Conservation (phyloP, 1,140 invertebrate genomes). For the Geopemphigus sp. region DNA sequence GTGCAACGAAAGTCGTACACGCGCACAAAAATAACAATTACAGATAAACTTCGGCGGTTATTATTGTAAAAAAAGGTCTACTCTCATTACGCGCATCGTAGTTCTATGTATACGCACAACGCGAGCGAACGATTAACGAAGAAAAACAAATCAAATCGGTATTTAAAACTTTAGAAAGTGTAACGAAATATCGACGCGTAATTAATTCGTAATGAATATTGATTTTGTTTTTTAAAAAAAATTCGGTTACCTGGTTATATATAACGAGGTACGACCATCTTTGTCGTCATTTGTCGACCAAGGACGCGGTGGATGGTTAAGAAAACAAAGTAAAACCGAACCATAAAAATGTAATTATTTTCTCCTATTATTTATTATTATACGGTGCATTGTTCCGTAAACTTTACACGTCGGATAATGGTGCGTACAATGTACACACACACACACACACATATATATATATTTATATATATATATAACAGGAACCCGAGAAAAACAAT, state of each 20-base stretch:
- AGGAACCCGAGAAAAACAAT: constrained; percentile 24
- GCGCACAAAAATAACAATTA: constrained; percentile 2
- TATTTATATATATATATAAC: too few species aligned
- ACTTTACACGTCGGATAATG: constrained; percentile 32
- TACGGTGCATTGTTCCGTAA: constrained; percentile 31
- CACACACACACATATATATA: too few species aligned
- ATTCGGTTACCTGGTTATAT: too few species aligned
- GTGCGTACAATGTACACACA: not conserved
- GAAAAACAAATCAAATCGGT: not conserved
- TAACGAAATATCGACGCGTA: not conserved
- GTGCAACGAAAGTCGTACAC: too few species aligned
- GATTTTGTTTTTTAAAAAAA: not conserved
- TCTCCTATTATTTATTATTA: constrained; percentile 40
- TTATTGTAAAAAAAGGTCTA: not conserved
- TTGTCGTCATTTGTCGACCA: not conserved
- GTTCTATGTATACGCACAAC: not conserved
- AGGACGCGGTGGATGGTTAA: constrained; percentile 6
- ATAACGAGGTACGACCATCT: not conserved
- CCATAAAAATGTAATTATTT: constrained; percentile 39
- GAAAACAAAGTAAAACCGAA: constrained; percentile 31
- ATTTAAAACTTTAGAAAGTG: constrained; percentile 33
- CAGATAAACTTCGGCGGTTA: not conserved
- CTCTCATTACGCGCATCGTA: not conserved
- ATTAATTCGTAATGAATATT: not conserved
- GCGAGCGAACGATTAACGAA: not conserved